Conservation (phyloP, 2,113 vertebrate species). For the Cavia aperea region DNA sequence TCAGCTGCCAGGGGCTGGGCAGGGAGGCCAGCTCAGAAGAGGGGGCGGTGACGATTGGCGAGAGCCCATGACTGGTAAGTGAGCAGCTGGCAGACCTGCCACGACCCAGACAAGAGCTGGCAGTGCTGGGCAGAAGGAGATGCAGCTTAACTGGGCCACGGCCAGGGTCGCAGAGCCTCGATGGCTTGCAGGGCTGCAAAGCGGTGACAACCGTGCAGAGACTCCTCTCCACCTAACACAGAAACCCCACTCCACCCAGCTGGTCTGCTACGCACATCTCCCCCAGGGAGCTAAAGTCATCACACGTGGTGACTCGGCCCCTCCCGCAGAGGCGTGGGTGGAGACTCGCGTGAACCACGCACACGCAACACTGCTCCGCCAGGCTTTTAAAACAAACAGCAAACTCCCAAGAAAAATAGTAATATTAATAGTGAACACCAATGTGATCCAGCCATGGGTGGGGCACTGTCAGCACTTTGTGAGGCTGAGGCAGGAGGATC, state of each 20-base stretch:
- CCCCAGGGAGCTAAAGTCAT: not conserved
- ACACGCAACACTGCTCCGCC: not conserved
- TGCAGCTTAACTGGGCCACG: not conserved
- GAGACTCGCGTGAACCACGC: too few species aligned
- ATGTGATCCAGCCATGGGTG: not conserved
- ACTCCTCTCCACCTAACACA: not conserved
- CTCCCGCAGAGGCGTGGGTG: too few species aligned
- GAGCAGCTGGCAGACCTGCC: not conserved
- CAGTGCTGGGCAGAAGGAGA: too few species aligned
- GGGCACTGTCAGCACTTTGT: too few species aligned
- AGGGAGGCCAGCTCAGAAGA: not conserved
- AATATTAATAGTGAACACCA: not conserved
- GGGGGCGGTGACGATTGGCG: not conserved
- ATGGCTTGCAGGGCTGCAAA: not conserved
- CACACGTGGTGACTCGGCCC: not conserved
- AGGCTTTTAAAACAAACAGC: not conserved
- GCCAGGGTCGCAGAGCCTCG: not conserved
- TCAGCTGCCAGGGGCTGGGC: not conserved
- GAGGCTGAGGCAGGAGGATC: not conserved
- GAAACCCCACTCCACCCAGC: not conserved
- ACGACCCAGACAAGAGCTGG: not conserved
- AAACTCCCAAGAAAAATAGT: not conserved
- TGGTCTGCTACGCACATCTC: not conserved
- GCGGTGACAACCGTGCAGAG: fast-evolving
- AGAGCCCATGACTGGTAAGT: not conserved